phyloP scores from a whole-genome alignment of 2,797 vertebrate species.

The Hippopotamyrus pictus region DNA sequence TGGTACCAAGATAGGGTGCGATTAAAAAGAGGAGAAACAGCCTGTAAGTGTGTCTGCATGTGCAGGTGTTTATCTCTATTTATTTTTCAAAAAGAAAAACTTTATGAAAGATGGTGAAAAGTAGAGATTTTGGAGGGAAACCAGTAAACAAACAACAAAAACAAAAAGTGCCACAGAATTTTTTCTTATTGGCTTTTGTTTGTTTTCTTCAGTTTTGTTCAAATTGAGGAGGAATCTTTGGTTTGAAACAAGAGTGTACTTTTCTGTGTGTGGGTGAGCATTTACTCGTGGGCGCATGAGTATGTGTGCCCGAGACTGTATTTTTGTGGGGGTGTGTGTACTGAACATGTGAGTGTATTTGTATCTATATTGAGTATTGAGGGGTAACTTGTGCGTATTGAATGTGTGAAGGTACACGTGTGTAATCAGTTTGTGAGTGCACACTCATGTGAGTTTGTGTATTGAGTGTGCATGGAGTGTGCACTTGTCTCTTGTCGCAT shows the following conservation, averaged over 20 bases:
- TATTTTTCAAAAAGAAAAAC: not conserved
- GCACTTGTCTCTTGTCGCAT: not conserved
- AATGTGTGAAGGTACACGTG: constrained; percentile 15
- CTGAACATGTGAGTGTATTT: constrained; percentile 8
- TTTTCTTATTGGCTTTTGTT: not conserved
- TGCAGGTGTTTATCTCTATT: not conserved
- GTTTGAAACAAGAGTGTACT: not conserved
- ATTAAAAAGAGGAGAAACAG: not conserved
- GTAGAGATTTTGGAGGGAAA: not conserved
- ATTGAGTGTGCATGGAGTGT: not conserved
- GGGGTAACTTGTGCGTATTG: not conserved
- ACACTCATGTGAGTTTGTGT: constrained; percentile 14
- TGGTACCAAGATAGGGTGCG: not conserved
- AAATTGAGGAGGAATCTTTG: not conserved
- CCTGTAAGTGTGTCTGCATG: not conserved
- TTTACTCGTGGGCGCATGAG: constrained; percentile 2
- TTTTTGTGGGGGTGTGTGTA: constrained; percentile 11
- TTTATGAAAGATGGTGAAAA: not conserved
- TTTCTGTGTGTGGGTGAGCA: not conserved
- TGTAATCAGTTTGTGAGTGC: constrained; percentile 8
- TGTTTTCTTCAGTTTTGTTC: not conserved
- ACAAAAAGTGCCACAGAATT: not conserved
- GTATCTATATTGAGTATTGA: not conserved
- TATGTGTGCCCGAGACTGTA: constrained; percentile 16
- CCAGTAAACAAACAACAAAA: not conserved